These are phyloP conservation scores for Chydorus sphaericus DNA, from an alignment of 2,888 invertebrate species.

Conservation along the genomic window DNA sequence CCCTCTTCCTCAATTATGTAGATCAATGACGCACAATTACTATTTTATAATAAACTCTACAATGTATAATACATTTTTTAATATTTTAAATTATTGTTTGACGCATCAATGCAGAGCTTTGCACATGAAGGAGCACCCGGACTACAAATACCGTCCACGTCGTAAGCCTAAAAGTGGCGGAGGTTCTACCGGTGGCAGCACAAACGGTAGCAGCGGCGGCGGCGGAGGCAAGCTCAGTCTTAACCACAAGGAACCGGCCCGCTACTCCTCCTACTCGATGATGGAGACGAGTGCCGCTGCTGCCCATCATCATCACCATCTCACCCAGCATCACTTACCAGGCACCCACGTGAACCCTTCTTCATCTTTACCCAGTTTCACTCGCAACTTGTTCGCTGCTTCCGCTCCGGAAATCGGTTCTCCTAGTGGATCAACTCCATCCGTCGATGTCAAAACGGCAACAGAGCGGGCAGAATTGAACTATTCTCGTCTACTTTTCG, in stretches of 20 bases:
- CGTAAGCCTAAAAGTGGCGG: constrained; percentile 60
- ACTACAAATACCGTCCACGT: constrained; percentile 72
- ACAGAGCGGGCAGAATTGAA: constrained; percentile 7
- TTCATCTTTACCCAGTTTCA: constrained; percentile 36
- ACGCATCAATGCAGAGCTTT: constrained; percentile 70
- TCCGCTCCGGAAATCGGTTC: constrained; percentile 31
- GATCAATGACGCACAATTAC: neutral
- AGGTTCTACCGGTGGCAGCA: constrained; percentile 32
- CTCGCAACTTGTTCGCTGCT: constrained; percentile 36
- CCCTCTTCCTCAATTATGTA: no score
- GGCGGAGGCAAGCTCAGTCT: neutral
- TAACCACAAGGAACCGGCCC: neutral
- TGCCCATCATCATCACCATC: constrained; percentile 50
- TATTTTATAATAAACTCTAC: neutral
- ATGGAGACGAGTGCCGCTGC: no score
- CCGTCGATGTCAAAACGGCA: neutral
- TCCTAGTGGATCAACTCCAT: constrained; percentile 28
- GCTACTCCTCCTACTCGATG: no score
- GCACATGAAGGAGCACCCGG: constrained; percentile 86
- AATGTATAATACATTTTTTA: no score
- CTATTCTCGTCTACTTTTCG: constrained; percentile 2
- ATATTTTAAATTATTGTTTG: no score
- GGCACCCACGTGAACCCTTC: constrained; percentile 43
- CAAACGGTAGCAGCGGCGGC: constrained; percentile 37
- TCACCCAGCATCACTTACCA: constrained; percentile 43